Percentiles rank a stretch among this genome's conserved stretches.
These are phyloP conservation scores for Agonopterix subpropinquella DNA, from an alignment of 2,888 invertebrate genomes.

Conservation along the genomic window DNA sequence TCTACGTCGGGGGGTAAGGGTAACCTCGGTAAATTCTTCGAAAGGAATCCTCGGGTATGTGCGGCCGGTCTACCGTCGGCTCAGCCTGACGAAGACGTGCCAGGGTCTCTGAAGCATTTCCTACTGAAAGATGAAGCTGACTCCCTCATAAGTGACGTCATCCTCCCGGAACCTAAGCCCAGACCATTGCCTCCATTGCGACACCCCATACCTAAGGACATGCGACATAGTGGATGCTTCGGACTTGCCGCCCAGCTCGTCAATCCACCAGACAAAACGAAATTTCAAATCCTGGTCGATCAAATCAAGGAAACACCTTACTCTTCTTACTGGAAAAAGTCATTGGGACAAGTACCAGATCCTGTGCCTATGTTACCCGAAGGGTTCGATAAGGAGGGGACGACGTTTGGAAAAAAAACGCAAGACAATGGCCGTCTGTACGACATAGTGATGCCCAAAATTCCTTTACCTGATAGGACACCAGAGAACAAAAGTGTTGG, in stretches of 20 bases:
- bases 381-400: constrained; percentile 39
- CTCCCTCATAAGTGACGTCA: constrained; percentile 48
- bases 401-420: constrained; percentile 51
- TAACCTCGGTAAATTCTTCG: constrained; percentile 50
- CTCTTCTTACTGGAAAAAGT: constrained; percentile 53
- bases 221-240: constrained; percentile 37
- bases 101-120: constrained; percentile 44
- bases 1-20: constrained; percentile 58
- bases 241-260: constrained; percentile 34
- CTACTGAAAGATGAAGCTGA: constrained; percentile 55
- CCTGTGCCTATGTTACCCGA: constrained; percentile 54
- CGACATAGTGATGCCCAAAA: constrained; percentile 40
- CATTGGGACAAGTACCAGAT: constrained; percentile 40
- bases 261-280: constrained; percentile 46
- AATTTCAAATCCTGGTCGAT: constrained; percentile 47
- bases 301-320: constrained; percentile 55
- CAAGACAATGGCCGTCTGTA: constrained; percentile 39
- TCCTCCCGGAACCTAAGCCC: constrained; percentile 40
- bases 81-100: constrained; percentile 37
- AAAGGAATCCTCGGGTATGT: constrained; percentile 49
- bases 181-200: constrained; percentile 41
- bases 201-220: constrained; percentile 38
- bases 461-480: constrained; percentile 19
- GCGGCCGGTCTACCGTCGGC: constrained; percentile 54
- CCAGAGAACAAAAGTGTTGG: constrained; percentile 16